A percentile compares a stretch with the other conserved stretches of the same genome.
Conservation (phyloP, 2,797 vertebrate genomes). For the Dipus sagitta region DNA sequence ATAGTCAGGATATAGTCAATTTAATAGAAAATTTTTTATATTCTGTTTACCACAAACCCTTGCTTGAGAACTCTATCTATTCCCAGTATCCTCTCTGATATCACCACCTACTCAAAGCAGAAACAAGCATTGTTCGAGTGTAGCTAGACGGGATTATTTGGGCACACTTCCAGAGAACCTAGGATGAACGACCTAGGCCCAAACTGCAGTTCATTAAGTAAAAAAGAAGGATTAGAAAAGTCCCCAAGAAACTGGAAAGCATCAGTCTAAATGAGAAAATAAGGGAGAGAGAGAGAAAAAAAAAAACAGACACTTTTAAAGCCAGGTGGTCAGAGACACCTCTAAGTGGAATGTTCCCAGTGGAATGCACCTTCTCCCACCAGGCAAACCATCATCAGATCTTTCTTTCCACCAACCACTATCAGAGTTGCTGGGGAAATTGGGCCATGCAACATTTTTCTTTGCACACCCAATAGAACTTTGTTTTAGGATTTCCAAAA, state of each 20-base stretch:
- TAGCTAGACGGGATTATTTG: fast-evolving
- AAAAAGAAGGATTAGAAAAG: background rate
- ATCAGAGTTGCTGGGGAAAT: background rate
- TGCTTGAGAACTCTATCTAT: background rate
- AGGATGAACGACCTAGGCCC: background rate
- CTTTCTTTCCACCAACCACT: background rate
- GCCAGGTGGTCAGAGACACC: background rate
- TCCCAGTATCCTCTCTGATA: background rate
- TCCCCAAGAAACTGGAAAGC: background rate
- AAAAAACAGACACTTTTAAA: background rate
- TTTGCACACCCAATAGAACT: fast-evolving
- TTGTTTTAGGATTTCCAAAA: background rate
- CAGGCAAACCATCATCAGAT: too few relatives aligned
- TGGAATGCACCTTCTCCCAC: background rate
- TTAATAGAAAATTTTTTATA: background rate
- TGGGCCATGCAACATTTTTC: too few relatives aligned
- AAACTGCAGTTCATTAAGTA: background rate
- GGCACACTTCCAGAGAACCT: background rate
- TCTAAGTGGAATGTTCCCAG: background rate
- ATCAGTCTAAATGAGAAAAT: background rate
- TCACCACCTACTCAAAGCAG: background rate
- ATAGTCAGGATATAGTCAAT: background rate
- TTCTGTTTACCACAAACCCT: background rate
- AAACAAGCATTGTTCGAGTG: background rate
- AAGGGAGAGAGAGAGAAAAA: background rate